Base-by-base conservation (phyloP, 2,888 invertebrate species). In the Acanthosoma haemorrhoidale region DNA sequence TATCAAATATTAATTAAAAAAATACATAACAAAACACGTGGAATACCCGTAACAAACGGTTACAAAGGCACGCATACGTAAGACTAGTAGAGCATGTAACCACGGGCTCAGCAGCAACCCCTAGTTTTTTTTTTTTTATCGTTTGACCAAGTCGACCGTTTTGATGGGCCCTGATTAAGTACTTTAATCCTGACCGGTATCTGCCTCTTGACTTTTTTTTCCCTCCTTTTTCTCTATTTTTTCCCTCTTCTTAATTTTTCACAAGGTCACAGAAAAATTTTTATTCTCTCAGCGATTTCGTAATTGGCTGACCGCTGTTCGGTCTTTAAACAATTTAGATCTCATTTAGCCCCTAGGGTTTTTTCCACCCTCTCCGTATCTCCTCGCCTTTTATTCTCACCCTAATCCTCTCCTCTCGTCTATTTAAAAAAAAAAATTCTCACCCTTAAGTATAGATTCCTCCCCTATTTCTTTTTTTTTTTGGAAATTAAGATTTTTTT, bases 291-390 rank as follows among this genome's bases (percentile, higher is more conserved):
- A 51, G 51, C 25, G 51, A 51, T 51, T 51, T 51, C 21, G 51
- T 51, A 51, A 51, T 51, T 51, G 51, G 51, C 51, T 25, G 51
- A 51, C 51, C 51, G 51, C 51, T 51, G 51, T 51, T 51, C 51
- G 51, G 51, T 51, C 51, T 51, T 51, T 51, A 51, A 51, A 51
- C 51, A 51, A 51, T 51, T 51, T 51, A 51, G 51, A 51, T 51
- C 51, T 51, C 51, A 51, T 51, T 51, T 51, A n/a, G 25, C 51
- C 51, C 25, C 51, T 25, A 11, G 18, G 51, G 5, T 25, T 51
- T 51, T 51, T 51, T 51, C n/a, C 9, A n/a, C 51, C 51, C 51
- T 21, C 25, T 51, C 51, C 2, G 51, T 51, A 51, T 51, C 51
- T 51, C 51, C n/a, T 25, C 21, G 13, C 51, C 51, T 51, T 51